Percentiles rank a stretch among this genome's conserved stretches.
These are phyloP conservation scores for Myotis myotis DNA, from an alignment of 2,797 vertebrate species.

Conservation along the genomic window DNA sequence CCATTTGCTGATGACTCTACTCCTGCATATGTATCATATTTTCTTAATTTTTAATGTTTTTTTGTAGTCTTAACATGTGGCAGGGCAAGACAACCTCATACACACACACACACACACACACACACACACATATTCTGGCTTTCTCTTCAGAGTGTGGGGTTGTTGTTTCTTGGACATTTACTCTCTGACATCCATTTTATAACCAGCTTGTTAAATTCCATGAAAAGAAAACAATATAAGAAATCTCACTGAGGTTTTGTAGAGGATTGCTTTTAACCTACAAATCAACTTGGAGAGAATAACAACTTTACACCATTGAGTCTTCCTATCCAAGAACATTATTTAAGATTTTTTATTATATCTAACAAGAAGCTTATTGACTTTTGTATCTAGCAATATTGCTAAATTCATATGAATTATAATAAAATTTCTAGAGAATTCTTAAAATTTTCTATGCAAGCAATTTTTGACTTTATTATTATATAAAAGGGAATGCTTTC, in stretches of 20 bases:
- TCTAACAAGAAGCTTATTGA: conserved; percentile 18
- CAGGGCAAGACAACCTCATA: neutral
- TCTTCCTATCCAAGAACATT: neutral
- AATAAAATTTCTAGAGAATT: neutral
- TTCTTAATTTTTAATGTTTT: neutral
- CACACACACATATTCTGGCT: neutral
- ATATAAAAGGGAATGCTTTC: neutral
- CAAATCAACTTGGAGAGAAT: neutral
- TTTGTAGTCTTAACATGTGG: neutral
- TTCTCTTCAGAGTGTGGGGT: neutral
- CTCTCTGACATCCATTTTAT: neutral
- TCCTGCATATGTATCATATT: neutral
- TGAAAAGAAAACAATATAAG: neutral
- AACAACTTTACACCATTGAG: neutral
- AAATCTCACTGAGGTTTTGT: neutral
- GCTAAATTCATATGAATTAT: neutral
- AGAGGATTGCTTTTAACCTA: neutral
- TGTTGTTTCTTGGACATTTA: neutral
- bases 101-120: neutral
- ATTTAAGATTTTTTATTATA: neutral
- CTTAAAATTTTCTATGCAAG: neutral
- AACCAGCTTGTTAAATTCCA: neutral
- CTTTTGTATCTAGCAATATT: neutral
- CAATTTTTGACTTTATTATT: neutral
- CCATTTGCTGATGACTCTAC: neutral